Evolutionary conservation across 2,888 invertebrate genomes (phyloP).

Genomic region (Drosophila cyrtoloma): DNA sequence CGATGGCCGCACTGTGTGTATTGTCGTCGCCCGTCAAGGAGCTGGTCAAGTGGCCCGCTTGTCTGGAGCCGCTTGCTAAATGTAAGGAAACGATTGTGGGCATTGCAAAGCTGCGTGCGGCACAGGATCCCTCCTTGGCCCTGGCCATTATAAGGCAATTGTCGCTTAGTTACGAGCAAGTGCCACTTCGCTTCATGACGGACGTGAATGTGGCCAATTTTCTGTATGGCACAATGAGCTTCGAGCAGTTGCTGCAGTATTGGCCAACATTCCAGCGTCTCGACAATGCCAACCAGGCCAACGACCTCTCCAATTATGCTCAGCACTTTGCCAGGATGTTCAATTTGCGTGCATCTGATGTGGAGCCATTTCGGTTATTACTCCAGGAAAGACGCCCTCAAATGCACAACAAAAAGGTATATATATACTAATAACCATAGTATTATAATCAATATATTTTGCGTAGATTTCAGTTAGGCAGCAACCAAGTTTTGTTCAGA

Average conservation of each 20-base stretch:
- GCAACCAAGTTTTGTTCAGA: constrained; percentile 43
- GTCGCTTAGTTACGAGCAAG: constrained; percentile 68
- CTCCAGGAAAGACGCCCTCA: constrained; percentile 55
- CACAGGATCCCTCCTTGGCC: constrained; percentile 53
- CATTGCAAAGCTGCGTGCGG: constrained; percentile 72
- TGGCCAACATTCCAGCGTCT: constrained; percentile 53
- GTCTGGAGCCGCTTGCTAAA: constrained; percentile 29
- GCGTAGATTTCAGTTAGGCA: background rate
- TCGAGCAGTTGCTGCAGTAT: constrained; percentile 69
- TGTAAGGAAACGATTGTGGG: constrained; percentile 42
- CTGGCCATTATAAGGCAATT: constrained; percentile 62
- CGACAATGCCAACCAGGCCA: constrained; percentile 22
- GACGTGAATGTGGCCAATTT: constrained; percentile 59
- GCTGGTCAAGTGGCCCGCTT: constrained; percentile 49
- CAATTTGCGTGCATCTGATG: constrained; percentile 57
- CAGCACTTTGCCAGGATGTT: constrained; percentile 54
- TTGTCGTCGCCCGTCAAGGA: constrained; percentile 32
- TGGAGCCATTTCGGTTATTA: constrained; percentile 76
- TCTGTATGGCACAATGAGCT: constrained; percentile 73
- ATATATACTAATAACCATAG: background rate
- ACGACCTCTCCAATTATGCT: background rate
- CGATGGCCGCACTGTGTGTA: constrained; percentile 46
- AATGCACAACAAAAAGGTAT: constrained; percentile 26
- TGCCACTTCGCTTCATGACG: constrained; percentile 72
- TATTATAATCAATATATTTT: background rate